Evolutionary conservation across 2,797 vertebrate genomes (phyloP), one percentile per base, ranked within the genome.

Genomic region (Sphenodon punctatus): DNA sequence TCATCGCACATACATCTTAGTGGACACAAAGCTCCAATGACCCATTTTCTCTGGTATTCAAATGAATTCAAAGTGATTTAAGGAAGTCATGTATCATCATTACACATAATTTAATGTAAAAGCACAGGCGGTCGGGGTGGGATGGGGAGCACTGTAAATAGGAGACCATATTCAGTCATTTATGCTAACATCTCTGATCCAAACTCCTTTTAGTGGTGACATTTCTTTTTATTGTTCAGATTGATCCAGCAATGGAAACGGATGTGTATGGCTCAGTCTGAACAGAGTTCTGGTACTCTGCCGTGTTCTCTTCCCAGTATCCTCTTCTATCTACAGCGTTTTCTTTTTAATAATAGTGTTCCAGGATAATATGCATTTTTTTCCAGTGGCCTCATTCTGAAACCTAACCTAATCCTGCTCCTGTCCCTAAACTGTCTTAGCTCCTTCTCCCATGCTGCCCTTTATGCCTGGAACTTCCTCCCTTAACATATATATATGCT

Each of bases 271-370:
- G 25, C 67, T 64, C 66, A 90, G 65, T 83, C 75, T 71, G 79
- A 91, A 67, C 13, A 88, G 70, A 89, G 82, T n/a, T 61, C 76
- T 87, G 43, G 82, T 89, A 82, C 93, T 90, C 92, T 85, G 68
- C 77, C 69, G 51, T 30, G 42, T 66, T 82, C 75, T 56, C 77
- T 91, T 82, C 65, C 80, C 69, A 67, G 48, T 17, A 76, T 90
- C 88, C 85, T 76, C 45, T 67, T n/a, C 75, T 80, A 27, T 2
- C 0, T 70, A 63, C 8, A 74, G 87, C 36, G 71, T 87, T 68
- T 80, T 72, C 67, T 84, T 77, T 89, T 81, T 80, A 68, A 67
- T 87, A 45, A n/a, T 75, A 68, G 67, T 71, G 86, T 85, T 79
- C n/a, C 20, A 16, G 36, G 61, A 30, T 67, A 83, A 91, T 70